Evolutionary conservation across 2,888 invertebrate genomes (phyloP).

Genomic region (Lutraria lutraria): DNA sequence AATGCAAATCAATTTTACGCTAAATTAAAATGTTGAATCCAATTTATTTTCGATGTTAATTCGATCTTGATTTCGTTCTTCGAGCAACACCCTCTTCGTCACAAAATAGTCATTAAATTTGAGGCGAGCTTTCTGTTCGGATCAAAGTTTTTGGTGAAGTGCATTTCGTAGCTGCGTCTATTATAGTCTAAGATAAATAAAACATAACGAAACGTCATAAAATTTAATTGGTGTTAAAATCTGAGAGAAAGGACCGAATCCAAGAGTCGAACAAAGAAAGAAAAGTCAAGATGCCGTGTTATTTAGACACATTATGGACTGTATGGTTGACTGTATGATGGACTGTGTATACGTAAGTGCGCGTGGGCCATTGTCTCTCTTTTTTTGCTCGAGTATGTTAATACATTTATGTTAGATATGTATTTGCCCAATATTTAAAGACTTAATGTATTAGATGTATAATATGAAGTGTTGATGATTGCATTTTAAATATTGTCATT

Average conservation of each 20-base stretch:
- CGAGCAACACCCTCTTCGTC: not conserved
- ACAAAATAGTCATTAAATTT: not conserved
- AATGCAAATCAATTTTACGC: conserved; percentile 21
- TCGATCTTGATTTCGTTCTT: not conserved
- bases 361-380: too few species aligned
- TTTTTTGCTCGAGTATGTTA: too few species aligned
- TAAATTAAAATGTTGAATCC: not conserved
- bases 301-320: not conserved
- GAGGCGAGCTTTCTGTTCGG: not conserved
- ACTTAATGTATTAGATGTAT: too few species aligned
- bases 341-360: not conserved
- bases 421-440: too few species aligned
- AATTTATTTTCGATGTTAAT: not conserved
- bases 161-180: not conserved
- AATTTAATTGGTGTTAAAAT: conserved; percentile 10
- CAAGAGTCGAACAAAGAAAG: not conserved
- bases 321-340: not conserved
- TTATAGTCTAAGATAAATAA: not conserved
- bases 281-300: not conserved
- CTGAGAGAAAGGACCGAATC: not conserved
- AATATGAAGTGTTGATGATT: too few species aligned
- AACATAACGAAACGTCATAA: conserved; percentile 3
- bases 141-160: not conserved
- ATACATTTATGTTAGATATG: too few species aligned
- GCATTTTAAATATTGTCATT: too few species aligned